A percentile compares a stretch with the other conserved stretches of the same genome.
Evolutionary conservation across 2,797 vertebrate genomes (phyloP).

Genomic region (Semotilus atromaculatus): DNA sequence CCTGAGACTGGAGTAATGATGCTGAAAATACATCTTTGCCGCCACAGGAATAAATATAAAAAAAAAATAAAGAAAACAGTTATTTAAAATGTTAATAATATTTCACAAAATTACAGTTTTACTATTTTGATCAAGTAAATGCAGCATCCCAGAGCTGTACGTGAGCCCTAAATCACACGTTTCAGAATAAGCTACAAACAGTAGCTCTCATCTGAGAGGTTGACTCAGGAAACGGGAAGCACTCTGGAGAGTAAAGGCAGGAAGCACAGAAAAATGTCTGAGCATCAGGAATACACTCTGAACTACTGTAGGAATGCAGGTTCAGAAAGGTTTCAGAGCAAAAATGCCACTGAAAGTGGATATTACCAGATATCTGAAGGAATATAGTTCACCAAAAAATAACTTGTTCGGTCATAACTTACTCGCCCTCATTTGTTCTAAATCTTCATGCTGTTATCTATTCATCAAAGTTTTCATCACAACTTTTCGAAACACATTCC

Average conservation of each 20-base stretch:
- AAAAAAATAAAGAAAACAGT: too few species aligned
- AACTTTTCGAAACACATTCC: conserved; percentile 30
- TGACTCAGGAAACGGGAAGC: conserved; percentile 42
- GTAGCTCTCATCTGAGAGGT: conserved; percentile 33
- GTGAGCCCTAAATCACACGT: background rate
- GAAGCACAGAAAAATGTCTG: conserved; percentile 39
- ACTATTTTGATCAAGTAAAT: background rate
- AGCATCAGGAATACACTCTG: conserved; percentile 15
- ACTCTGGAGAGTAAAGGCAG: conserved; percentile 11
- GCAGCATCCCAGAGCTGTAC: background rate
- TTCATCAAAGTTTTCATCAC: background rate
- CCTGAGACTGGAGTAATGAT: background rate
- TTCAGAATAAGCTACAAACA: conserved; percentile 28
- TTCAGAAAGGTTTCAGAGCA: background rate
- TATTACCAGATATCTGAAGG: background rate
- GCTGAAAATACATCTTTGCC: background rate
- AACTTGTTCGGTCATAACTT: background rate
- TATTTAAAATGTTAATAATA: background rate
- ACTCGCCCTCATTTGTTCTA: background rate
- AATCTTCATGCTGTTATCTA: background rate
- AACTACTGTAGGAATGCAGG: background rate
- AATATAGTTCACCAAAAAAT: background rate
- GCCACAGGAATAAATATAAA: background rate
- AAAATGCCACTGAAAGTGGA: too few species aligned
- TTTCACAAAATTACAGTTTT: background rate